A percentile compares a stretch with the other conserved stretches of the same genome.
Evolutionary conservation across 2,113 vertebrate genomes (phyloP).

Genomic region (Parus major): DNA sequence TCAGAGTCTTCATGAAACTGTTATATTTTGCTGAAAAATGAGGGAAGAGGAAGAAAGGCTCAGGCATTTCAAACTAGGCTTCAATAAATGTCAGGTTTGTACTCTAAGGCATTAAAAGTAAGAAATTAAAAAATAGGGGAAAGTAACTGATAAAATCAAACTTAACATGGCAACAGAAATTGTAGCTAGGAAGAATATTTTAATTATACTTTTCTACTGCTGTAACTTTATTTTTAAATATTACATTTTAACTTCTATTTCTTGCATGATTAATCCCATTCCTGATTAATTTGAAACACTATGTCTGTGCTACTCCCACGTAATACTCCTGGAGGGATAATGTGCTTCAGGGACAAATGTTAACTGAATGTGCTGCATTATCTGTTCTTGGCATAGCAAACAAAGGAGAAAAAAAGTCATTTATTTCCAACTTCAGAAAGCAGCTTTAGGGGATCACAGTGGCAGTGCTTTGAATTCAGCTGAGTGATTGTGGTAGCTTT

Average conservation of each 20-base stretch:
- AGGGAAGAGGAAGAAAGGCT: neutral
- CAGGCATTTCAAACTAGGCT: neutral
- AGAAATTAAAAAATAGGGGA: neutral
- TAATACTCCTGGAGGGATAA: conserved; percentile 53
- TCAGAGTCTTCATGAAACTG: neutral
- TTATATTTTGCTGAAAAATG: neutral
- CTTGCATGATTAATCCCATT: conserved; percentile 65
- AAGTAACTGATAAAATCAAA: neutral
- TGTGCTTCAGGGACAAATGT: conserved; percentile 59
- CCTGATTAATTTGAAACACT: conserved; percentile 66
- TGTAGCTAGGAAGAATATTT: conserved; percentile 45
- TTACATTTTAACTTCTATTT: conserved; percentile 65
- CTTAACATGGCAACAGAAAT: neutral
- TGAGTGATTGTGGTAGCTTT: neutral
- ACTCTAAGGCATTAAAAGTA: neutral
- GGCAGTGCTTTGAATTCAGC: neutral
- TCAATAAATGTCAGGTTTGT: neutral
- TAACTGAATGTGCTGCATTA: conserved; percentile 49
- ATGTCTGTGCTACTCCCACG: neutral
- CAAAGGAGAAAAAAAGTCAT: conserved; percentile 20
- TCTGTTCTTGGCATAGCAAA: conserved; percentile 57
- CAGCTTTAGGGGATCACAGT: conserved; percentile 22
- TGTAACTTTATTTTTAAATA: conserved; percentile 59
- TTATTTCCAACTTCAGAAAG: conserved; percentile 26
- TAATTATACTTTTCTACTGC: conserved; percentile 51